Evolutionary conservation across 2,113 vertebrate species (phyloP), one percentile per base, ranked within the genome.

Genomic region (Solea solea): DNA sequence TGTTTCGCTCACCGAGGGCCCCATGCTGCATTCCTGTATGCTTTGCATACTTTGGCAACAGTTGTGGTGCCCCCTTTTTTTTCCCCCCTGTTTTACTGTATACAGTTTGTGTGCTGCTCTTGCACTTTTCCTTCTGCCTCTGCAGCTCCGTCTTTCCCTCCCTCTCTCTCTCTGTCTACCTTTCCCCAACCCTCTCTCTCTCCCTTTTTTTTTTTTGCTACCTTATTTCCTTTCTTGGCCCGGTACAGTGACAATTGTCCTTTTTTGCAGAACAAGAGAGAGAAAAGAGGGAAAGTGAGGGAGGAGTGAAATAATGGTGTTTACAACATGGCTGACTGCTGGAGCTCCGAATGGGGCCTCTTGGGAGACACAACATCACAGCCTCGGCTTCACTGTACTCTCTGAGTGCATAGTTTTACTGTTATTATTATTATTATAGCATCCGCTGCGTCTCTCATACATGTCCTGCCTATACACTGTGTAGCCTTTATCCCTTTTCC

Each of bases 11-110:
- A 93, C 93, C 92, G 93, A 95, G 97, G 95, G 95, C 97, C 96
- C 95, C 96, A 94, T 84, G 94, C 94, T 95, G 95, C 97, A 98
- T 99, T 98, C 97, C 97, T 96, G 94, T 95, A 95, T 93, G 94
- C 95, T 95, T 93, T 95, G 96, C 96, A 96, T 98, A 97, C 95
- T 98, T 96, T 97, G 96, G 96, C 96, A 96, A 94, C 94, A 92
- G 92, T 95, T 94, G 94, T 94, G 92, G 93, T 94, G 93, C 63
- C 69, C 76, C 70, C 8, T 34, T 34, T 34, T 34, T 68, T 84
- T 86, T 85, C 76, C 66, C 76, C 66, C 61, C 68, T 70, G 91
- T 94, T 94, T 95, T 95, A 96, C 95, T 96, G 95, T 96, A 95
- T 95, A 90, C 95, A 94, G 94, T 94, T 93, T 95, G 94, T 93